Base-by-base conservation (phyloP, 2,888 invertebrate species). In the Criorhina ranunculi region DNA sequence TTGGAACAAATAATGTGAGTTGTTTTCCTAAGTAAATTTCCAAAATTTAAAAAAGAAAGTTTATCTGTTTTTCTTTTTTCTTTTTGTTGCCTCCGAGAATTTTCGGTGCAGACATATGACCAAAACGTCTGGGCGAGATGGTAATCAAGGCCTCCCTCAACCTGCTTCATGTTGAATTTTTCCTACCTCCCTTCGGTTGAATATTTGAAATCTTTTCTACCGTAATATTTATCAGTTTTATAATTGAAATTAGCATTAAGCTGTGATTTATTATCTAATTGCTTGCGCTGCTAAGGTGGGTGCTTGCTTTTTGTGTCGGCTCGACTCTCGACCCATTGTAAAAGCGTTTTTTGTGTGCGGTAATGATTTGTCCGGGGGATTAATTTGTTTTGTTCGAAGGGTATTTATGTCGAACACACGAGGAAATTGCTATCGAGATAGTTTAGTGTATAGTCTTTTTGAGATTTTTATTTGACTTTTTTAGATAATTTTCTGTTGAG, bases 1-100 rank as follows among this genome's bases (percentile, higher is more conserved):
- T 69, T 86, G 85, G 87, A 87, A 87, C 87, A 75, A 77, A 86
- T 85, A 67, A 87, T 87, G 87, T 87, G 79, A 87, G n/a, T n/a
- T n/a, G 87, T 87, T 59, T 78, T 49, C 35, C 4, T 5, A 55
- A 42, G 12, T 11, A 66, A 64, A 79, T 35, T 19, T 59, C 57
- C 9, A 17, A 17, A 57, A n/a, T n/a, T n/a, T n/a, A 17, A 40
- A 55, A 81, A 55, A 81, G 64, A 64, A 64, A 66, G 69, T 73
- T 75, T 51, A 42, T 37, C 76, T 8, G 17, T 31, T 11, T 57
- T 82, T 46, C 17, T 17, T 35, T 51, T 31, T 11, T 57, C 78
- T 46, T 29, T 17, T 35, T 51, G 29, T 37, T 66, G n/a, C n/a
- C n/a, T n/a, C n/a, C n/a, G n/a, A n/a, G 31, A 59, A 37, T 86